These are phyloP conservation scores for Sarcophaga bullata DNA, from an alignment of 1,140 invertebrate genomes.

Conservation along the genomic window DNA sequence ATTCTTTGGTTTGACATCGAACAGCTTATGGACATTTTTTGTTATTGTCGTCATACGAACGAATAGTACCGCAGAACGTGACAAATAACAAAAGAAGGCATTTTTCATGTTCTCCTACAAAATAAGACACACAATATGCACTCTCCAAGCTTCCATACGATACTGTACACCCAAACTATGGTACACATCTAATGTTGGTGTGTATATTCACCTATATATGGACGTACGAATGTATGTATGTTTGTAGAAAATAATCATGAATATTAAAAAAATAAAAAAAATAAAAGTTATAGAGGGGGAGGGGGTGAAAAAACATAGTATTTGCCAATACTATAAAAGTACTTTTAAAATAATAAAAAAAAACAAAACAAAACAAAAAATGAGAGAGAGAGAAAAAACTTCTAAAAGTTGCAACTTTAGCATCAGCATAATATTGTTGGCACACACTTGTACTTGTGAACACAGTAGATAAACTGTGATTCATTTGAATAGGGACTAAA, in stretches of 20 bases:
- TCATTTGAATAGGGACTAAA: neutral
- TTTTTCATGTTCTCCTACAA: constrained; percentile 52
- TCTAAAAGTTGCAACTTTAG: constrained; percentile 18
- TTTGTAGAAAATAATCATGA: constrained; percentile 22
- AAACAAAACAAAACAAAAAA: constrained; percentile 1
- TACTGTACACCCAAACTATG: neutral
- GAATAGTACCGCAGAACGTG: constrained; percentile 60
- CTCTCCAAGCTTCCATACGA: neutral
- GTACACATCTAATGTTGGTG: too few relatives aligned
- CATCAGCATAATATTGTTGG: constrained; percentile 27
- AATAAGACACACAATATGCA: neutral
- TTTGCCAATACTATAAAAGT: neutral
- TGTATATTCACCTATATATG: too few relatives aligned
- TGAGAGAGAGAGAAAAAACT: neutral
- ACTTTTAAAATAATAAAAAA: neutral
- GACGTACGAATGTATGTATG: neutral
- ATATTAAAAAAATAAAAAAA: constrained; percentile 15
- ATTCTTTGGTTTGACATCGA: constrained; percentile 39
- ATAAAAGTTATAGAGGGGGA: too few relatives aligned
- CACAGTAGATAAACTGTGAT: neutral
- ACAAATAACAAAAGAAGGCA: constrained; percentile 66
- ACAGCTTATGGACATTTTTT: constrained; percentile 35
- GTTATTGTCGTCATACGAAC: constrained; percentile 36
- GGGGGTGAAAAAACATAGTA: too few relatives aligned
- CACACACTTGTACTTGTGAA: constrained; percentile 5